Percentiles rank a stretch among this genome's conserved stretches.
These are phyloP conservation scores for Callimorpha dominula DNA, from an alignment of 2,888 invertebrate species.

Conservation along the genomic window DNA sequence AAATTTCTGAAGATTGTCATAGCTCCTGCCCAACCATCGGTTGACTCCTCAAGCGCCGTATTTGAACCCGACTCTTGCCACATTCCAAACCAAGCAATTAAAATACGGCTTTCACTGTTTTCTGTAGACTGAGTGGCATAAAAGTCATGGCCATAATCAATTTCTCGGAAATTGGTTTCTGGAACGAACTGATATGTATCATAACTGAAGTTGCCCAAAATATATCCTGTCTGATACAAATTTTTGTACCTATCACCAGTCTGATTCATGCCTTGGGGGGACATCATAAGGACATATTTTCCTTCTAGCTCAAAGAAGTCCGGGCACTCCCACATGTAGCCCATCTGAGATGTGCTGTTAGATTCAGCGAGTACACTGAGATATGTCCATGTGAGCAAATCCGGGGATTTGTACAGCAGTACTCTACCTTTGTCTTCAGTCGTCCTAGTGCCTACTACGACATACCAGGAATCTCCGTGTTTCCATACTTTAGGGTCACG, in stretches of 20 bases:
- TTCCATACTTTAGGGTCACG: conserved; percentile 84
- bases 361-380: conserved; percentile 66
- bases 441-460: conserved; percentile 76
- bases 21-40: conserved; percentile 76
- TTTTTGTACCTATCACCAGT: conserved; percentile 72
- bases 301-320: conserved; percentile 78
- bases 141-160: conserved; percentile 78
- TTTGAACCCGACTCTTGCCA: conserved; percentile 70
- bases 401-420: conserved; percentile 70
- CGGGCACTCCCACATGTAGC: conserved; percentile 84
- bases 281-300: conserved; percentile 73
- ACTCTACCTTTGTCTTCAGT: conserved; percentile 65
- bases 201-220: conserved; percentile 76
- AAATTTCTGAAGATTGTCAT: conserved; percentile 78
- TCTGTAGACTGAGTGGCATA: conserved; percentile 78
- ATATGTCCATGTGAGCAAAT: conserved; percentile 68
- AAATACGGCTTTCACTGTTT: conserved; percentile 58
- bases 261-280: conserved; percentile 74
- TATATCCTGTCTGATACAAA: conserved; percentile 74
- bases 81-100: conserved; percentile 80
- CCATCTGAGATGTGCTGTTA: conserved; percentile 61
- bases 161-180: conserved; percentile 63
- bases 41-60: conserved; percentile 42
- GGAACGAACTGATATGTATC: conserved; percentile 60
- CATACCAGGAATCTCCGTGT: conserved; percentile 69